These are phyloP conservation scores for Heliornis fulica DNA, from an alignment of 2,113 vertebrate genomes.

Conservation along the genomic window DNA sequence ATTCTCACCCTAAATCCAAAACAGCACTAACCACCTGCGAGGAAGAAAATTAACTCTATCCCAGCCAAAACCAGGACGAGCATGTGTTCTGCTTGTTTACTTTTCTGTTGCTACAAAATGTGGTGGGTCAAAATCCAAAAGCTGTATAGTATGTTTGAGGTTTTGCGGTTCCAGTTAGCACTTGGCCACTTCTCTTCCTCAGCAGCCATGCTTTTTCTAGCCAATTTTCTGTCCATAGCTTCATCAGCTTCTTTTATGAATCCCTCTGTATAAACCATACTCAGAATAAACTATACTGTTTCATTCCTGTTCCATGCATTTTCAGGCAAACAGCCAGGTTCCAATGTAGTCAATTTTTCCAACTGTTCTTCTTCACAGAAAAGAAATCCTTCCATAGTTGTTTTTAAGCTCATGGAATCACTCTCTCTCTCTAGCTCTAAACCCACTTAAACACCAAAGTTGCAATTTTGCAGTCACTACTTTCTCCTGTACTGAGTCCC, in stretches of 20 bases:
- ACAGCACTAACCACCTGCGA: no score
- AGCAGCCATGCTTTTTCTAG: neutral
- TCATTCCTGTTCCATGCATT: neutral
- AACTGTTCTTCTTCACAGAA: neutral
- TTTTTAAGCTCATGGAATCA: neutral
- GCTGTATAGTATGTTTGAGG: neutral
- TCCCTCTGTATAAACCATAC: neutral
- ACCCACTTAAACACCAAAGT: neutral
- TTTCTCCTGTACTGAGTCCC: neutral
- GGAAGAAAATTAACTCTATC: no score
- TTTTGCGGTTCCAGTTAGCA: neutral
- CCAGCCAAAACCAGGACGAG: no score
- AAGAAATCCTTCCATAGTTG: neutral
- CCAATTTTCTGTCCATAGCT: neutral
- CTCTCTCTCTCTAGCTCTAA: neutral
- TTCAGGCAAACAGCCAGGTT: slow-evolving; percentile 17
- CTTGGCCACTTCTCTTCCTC: neutral
- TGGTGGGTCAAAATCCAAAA: neutral
- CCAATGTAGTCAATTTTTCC: slow-evolving; percentile 21
- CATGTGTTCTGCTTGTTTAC: neutral
- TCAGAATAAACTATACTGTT: neutral
- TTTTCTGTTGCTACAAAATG: neutral
- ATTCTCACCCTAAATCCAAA: no score
- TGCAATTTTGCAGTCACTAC: neutral
- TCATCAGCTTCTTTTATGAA: neutral